These are phyloP conservation scores for Opisthocomus hoazin DNA, from an alignment of 2,113 vertebrate species.

Conservation along the genomic window DNA sequence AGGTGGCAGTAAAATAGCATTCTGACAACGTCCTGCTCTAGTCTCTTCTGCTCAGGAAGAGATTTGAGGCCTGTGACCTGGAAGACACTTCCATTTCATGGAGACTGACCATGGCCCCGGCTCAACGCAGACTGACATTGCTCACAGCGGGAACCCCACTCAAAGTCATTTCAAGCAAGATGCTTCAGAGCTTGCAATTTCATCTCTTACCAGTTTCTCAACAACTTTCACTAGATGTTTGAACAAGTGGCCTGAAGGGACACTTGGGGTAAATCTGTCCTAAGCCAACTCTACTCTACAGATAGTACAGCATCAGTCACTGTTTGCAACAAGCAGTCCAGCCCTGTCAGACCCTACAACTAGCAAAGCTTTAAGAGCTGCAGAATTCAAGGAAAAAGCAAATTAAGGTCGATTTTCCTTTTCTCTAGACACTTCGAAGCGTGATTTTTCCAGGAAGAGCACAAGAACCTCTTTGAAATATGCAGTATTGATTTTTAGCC, in stretches of 20 bases:
- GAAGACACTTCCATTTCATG: neutral
- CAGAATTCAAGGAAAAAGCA: neutral
- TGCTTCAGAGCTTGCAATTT: neutral
- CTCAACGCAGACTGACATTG: neutral
- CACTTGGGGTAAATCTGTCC: neutral
- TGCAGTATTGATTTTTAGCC: neutral
- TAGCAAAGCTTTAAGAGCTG: neutral
- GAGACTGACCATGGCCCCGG: neutral
- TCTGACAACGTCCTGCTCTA: neutral
- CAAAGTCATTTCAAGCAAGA: neutral
- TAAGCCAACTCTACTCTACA: neutral
- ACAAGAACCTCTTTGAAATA: neutral
- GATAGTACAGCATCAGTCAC: neutral
- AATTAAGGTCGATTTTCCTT: neutral
- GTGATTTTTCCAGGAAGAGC: neutral
- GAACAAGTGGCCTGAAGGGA: neutral
- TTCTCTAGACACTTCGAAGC: neutral
- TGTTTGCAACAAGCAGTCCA: neutral
- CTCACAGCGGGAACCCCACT: neutral
- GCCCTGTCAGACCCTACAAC: neutral
- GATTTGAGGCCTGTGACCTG: neutral
- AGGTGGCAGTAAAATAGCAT: neutral
- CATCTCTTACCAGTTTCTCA: neutral
- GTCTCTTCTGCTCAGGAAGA: neutral
- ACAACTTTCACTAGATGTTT: neutral